These are phyloP conservation scores for Phalloptychus januarius DNA, from an alignment of 2,797 vertebrate species.

Conservation along the genomic window DNA sequence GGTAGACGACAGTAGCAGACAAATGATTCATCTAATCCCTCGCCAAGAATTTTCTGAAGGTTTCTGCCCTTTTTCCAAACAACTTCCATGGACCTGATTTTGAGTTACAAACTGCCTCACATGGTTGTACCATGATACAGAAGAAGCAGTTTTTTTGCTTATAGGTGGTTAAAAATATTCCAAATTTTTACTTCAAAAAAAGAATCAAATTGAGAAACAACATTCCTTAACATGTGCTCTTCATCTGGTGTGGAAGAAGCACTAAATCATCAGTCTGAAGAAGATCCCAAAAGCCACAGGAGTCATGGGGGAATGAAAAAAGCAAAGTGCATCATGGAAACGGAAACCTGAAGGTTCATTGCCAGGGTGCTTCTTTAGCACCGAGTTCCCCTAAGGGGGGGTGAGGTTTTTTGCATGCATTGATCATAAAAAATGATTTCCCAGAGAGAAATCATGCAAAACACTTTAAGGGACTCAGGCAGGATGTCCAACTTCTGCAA, in stretches of 20 bases:
- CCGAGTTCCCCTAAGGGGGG: constrained; percentile 25
- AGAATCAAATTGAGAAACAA: constrained; percentile 19
- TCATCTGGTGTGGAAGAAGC: constrained; percentile 74
- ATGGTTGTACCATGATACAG: not conserved
- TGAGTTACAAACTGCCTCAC: not conserved
- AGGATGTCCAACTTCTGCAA: constrained; percentile 48
- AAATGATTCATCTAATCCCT: constrained; percentile 4
- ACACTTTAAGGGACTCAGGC: not conserved
- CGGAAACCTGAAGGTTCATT: constrained; percentile 17
- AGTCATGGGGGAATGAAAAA: constrained; percentile 25
- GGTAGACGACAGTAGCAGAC: not conserved
- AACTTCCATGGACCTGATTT: not conserved
- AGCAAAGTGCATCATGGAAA: constrained; percentile 34
- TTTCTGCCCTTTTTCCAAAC: not conserved
- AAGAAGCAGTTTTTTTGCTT: not conserved
- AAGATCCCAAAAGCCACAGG: constrained; percentile 31
- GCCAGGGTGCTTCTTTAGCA: constrained; percentile 31
- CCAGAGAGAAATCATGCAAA: constrained; percentile 21
- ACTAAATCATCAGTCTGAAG: constrained; percentile 49
- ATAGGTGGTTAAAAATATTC: not conserved
- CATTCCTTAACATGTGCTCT: constrained; percentile 73
- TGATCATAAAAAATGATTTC: constrained; percentile 52
- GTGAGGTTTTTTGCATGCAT: constrained; percentile 39
- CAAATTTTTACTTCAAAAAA: constrained; percentile 10
- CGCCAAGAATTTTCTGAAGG: constrained; percentile 9